Evolutionary conservation across 2,113 vertebrate species (phyloP), one percentile per base, ranked within the genome.

Genomic region (Neogobius melanostomus): DNA sequence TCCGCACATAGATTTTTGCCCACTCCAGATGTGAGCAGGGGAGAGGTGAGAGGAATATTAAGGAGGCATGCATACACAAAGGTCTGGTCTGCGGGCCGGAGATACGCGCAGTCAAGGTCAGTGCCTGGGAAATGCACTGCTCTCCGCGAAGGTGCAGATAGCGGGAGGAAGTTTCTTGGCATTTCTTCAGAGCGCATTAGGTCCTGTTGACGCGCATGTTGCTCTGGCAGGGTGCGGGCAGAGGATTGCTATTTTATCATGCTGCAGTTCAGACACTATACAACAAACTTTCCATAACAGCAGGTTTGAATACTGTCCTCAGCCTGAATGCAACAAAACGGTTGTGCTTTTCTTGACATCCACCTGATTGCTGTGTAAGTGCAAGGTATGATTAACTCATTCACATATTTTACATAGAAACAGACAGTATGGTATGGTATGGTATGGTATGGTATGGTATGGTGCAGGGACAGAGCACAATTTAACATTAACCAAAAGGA

Each of bases 61-160:
- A 28, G 42, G 15, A 56, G 54, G 46, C 68, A 75, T 71, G 75
- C 71, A 68, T 4, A 68, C 6, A 77, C 50, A 74, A 11, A 83
- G 57, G 71, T 64, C 52, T 52, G 56, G 71, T 73, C 82, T 87
- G 74, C 67, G 77, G 69, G 73, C 7, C 12, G 74, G 72, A 82
- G 81, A 80, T 72, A 77, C 70, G 70, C 66, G 44, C 64, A 67
- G 54, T 71, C 80, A 85, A 78, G 79, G 82, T 83, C 28, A 21
- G 64, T 68, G 75, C 48, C 11, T 43, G 51, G 56, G 62, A 71
- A 66, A 42, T 44, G 14, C 62, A 70, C 12, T 36, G 63, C 11
- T 71, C 44, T 74, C 71, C 57, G 71, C 4, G 10, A 61, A 66
- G 75, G 77, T 45, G 64, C 64, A 71, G 82, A 77, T 73, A 74